Conservation (phyloP, 2,797 vertebrate genomes). For the Xiphophorus birchmanni region DNA sequence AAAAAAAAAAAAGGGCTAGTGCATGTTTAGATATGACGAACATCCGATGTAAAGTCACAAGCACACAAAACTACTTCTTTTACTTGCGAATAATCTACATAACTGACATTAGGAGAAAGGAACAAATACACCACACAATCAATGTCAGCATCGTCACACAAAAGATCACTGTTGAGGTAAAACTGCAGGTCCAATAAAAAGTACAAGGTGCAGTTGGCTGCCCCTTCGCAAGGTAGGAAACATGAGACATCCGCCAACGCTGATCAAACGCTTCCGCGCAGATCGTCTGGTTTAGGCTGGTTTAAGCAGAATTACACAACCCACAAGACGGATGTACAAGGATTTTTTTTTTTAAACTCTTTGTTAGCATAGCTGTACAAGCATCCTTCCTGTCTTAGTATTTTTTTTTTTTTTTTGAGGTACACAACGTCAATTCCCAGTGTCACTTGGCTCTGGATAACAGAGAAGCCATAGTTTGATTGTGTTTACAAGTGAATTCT, state of each 20-base stretch:
- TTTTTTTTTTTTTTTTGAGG: slow-evolving; percentile 47
- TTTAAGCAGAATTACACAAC: slow-evolving; percentile 73
- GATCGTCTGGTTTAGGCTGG: slow-evolving; percentile 75
- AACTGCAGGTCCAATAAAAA: slow-evolving; percentile 81
- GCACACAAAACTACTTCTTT: slow-evolving; percentile 23
- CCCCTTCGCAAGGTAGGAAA: slow-evolving; percentile 72
- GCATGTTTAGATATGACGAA: slow-evolving; percentile 66
- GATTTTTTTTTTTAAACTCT: slow-evolving; percentile 51
- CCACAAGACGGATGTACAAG: slow-evolving; percentile 62
- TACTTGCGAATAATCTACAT: slow-evolving; percentile 49
- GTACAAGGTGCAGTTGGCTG: slow-evolving; percentile 72
- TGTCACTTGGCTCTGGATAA: slow-evolving; percentile 65
- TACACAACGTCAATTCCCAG: slow-evolving; percentile 63
- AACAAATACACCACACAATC: slow-evolving; percentile 63
- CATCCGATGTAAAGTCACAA: slow-evolving; percentile 54
- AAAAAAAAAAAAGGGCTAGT: slow-evolving; percentile 29
- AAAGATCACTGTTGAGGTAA: slow-evolving; percentile 78
- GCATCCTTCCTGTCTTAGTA: slow-evolving; percentile 45
- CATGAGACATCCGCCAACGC: slow-evolving; percentile 66
- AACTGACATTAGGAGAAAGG: slow-evolving; percentile 61
- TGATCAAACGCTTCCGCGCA: slow-evolving; percentile 62
- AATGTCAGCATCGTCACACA: slow-evolving; percentile 69
- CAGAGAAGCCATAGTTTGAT: slow-evolving; percentile 68
- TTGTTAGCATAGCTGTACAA: slow-evolving; percentile 75
- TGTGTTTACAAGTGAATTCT: slow-evolving; percentile 75